Evolutionary conservation across 2,797 vertebrate species (phyloP).

Genomic region (Sebastes reedi): DNA sequence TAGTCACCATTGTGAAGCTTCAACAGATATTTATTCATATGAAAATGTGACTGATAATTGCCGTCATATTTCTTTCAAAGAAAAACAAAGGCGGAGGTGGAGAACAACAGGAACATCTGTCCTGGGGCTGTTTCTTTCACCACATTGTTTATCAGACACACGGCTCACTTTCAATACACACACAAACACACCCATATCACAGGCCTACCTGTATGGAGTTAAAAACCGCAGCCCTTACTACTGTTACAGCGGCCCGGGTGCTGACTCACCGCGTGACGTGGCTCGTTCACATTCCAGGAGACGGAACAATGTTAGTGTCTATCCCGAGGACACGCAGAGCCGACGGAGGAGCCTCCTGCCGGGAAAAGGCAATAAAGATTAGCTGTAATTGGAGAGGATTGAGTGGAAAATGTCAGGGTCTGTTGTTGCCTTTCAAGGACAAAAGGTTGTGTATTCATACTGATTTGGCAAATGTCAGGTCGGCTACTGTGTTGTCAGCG

Average conservation of each 20-base stretch:
- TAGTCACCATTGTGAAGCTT: background rate
- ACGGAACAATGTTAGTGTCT: slow-evolving; percentile 23
- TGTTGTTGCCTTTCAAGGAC: slow-evolving; percentile 42
- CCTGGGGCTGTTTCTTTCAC: background rate
- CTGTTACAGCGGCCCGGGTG: slow-evolving; percentile 1
- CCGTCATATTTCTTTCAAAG: background rate
- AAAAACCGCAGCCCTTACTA: slow-evolving; percentile 21
- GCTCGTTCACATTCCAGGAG: slow-evolving; percentile 43
- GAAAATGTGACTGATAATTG: background rate
- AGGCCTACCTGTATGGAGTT: background rate
- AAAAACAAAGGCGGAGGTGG: background rate
- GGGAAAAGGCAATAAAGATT: slow-evolving; percentile 29
- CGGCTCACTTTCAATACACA: slow-evolving; percentile 4
- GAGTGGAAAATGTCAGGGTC: slow-evolving; percentile 39
- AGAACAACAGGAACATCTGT: background rate
- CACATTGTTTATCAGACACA: slow-evolving; percentile 25
- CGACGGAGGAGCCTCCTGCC: background rate
- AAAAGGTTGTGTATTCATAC: slow-evolving; percentile 48
- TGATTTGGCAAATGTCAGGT: slow-evolving; percentile 59
- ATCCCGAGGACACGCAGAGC: background rate
- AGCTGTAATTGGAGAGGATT: slow-evolving; percentile 38
- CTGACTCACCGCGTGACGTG: slow-evolving; percentile 31
- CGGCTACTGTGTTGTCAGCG: background rate
- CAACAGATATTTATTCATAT: background rate
- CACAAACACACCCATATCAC: background rate